Evolutionary conservation across 2,797 vertebrate genomes (phyloP), one percentile per base, ranked within the genome.

Genomic region (Gadopsis bispinosus): DNA sequence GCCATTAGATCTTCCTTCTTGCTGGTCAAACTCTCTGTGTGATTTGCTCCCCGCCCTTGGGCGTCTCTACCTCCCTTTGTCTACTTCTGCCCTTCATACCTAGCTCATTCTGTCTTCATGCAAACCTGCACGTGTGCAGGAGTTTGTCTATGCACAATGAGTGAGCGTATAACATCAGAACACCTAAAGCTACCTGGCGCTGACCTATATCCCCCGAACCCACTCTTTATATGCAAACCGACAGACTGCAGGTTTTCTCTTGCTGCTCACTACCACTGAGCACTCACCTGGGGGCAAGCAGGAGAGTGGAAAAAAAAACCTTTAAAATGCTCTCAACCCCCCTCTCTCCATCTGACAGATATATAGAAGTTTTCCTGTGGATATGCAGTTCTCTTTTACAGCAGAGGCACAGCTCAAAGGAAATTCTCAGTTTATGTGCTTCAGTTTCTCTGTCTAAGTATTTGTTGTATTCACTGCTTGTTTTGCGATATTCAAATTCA

Each of bases 221-320:
- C n/a, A 26, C 7, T 41, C 66, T 73, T 14, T 66, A 54, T 90
- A 89, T 92, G 87, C 77, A 89, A 85, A 86, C 39, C 75, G 77
- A 77, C 74, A 65, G 65, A 70, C 50, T 41, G 71, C 90, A 90
- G 83, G 89, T 93, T 90, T 89, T 80, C 76, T 92, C 80, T 89
- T 89, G 90, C 77, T 87, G 51, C 72, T 74, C n/a, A 33, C 59
- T 56, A 62, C 26, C 56, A 65, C n/a, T 10, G 71, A 73, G 71
- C 10, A 0, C 72, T 91, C 76, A 87, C 88, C 87, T 72, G 69
- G 64, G 90, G 90, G 88, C 80, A 64, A 89, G 19, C 51, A 48
- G 55, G 59, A 75, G 47, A 67, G 66, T 1, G 8, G 26, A 26
- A 26, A 3, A 41, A 58, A 48, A 66, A 70, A 77, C 20, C 48